Conservation (phyloP, 2,113 vertebrate genomes). For the Peucedramus taeniatus region DNA sequence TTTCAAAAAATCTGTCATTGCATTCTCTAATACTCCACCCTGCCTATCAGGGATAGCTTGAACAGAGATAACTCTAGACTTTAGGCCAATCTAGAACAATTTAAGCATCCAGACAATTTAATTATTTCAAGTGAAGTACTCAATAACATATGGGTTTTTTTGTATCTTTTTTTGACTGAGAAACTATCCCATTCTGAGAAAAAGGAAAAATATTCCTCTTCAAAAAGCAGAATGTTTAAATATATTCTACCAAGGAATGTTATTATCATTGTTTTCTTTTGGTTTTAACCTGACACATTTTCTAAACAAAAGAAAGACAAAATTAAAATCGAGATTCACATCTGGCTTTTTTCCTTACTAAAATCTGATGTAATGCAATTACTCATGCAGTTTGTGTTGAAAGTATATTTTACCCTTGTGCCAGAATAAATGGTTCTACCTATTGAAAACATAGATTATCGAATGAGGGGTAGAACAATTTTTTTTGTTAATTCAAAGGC, state of each 20-base stretch:
- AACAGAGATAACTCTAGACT: neutral
- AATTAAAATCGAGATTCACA: neutral
- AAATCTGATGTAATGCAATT: neutral
- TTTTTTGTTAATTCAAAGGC: neutral
- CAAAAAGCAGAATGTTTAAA: neutral
- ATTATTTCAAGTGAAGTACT: neutral
- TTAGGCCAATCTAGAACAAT: neutral
- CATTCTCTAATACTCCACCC: neutral
- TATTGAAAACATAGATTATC: neutral
- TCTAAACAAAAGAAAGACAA: neutral
- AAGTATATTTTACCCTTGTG: neutral
- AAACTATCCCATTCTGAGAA: neutral
- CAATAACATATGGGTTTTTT: fast-evolving
- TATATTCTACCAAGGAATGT: neutral
- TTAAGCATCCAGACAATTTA: neutral
- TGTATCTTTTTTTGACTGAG: neutral
- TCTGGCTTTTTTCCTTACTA: neutral
- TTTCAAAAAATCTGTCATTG: neutral
- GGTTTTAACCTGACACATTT: neutral
- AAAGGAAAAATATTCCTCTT: fast-evolving
- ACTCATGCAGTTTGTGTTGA: neutral
- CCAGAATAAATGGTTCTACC: slow-evolving; percentile 5
- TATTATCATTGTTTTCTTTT: neutral
- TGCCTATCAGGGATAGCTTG: neutral
- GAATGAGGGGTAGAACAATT: neutral